Percentiles rank a stretch among this genome's conserved stretches.
Evolutionary conservation across 2,797 vertebrate species (phyloP).

Genomic region (Rhinella marina): DNA sequence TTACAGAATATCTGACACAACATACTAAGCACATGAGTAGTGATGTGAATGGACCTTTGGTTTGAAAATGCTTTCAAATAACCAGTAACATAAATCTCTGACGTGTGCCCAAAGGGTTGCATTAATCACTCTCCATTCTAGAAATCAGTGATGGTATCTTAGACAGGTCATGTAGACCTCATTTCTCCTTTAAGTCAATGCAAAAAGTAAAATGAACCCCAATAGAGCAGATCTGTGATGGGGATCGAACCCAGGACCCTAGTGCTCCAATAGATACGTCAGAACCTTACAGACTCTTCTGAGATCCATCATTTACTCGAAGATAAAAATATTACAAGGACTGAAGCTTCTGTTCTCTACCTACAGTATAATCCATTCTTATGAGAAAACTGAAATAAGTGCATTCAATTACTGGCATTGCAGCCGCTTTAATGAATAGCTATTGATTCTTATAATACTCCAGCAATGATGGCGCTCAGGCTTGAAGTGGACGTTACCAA

Average conservation of each 20-base stretch:
- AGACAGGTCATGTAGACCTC: too few species aligned
- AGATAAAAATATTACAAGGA: neutral
- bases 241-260: neutral
- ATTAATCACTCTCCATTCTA: neutral
- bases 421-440: conserved; percentile 30
- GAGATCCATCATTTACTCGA: neutral
- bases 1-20: too few species aligned
- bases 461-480: neutral
- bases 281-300: neutral
- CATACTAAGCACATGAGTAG: too few species aligned
- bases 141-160: neutral
- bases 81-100: neutral
- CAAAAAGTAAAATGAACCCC: too few species aligned
- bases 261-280: neutral
- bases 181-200: too few species aligned
- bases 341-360: neutral
- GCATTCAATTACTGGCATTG: neutral
- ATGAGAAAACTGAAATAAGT: neutral
- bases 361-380: neutral
- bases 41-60: too few species aligned
- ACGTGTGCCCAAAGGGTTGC: neutral
- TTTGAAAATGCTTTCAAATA: too few species aligned
- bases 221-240: too few species aligned
- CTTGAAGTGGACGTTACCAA: neutral
- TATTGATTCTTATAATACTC: conserved; percentile 26